A percentile compares a stretch with the other conserved stretches of the same genome.
These are phyloP conservation scores for Caenorhabditis becei DNA, from an alignment of 2,888 invertebrate species.

Conservation along the genomic window DNA sequence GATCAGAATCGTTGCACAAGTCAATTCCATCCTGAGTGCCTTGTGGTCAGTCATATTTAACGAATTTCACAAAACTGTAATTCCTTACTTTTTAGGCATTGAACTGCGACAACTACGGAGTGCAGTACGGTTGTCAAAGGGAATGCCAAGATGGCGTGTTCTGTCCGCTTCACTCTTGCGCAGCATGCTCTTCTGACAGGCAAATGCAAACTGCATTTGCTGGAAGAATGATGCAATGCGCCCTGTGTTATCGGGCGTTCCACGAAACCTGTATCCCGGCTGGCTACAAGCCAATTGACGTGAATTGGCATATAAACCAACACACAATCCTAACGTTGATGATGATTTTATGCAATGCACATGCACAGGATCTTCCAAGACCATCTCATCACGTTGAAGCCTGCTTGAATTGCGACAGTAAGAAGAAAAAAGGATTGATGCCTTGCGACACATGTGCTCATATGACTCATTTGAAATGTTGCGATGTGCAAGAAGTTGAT, in stretches of 20 bases:
- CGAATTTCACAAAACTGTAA: too few relatives aligned
- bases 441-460: too few relatives aligned
- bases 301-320: neutral
- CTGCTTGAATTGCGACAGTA: too few relatives aligned
- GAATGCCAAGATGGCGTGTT: neutral
- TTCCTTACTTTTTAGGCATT: neutral
- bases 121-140: neutral
- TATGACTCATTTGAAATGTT: too few relatives aligned
- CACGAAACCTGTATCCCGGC: neutral
- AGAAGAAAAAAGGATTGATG: too few relatives aligned
- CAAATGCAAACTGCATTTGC: neutral
- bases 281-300: neutral
- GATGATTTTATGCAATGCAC: neutral
- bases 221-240: neutral
- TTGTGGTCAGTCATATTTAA: too few relatives aligned
- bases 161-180: neutral
- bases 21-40: too few relatives aligned
- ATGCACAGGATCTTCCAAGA: too few relatives aligned
- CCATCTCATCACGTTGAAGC: too few relatives aligned
- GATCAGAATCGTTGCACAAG: too few relatives aligned
- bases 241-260: neutral
- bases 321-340: too few relatives aligned
- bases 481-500: too few relatives aligned
- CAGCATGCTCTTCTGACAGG: neutral
- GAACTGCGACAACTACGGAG: neutral